Conservation (phyloP, 2,113 vertebrate genomes). For the Setophaga kirtlandii region DNA sequence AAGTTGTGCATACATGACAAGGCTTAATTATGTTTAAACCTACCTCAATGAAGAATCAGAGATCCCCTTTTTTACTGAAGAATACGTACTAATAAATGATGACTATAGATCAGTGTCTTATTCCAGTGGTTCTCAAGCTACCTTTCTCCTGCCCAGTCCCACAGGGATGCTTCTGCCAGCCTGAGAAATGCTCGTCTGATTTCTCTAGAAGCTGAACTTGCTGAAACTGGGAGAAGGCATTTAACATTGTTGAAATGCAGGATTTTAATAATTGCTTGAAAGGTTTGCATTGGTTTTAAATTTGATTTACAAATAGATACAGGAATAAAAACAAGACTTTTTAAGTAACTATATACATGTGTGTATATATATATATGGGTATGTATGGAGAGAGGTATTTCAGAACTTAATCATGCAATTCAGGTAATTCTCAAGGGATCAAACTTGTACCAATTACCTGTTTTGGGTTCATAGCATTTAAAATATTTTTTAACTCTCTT, state of each 20-base stretch:
- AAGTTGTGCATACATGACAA: background rate
- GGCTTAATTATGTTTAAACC: background rate
- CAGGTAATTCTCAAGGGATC: background rate
- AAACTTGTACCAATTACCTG: background rate
- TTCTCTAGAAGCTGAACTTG: background rate
- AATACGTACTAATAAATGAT: background rate
- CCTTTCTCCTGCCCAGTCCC: background rate
- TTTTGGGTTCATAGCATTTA: background rate
- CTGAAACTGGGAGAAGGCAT: background rate
- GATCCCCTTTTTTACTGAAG: background rate
- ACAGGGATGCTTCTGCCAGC: background rate
- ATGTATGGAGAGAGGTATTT: background rate
- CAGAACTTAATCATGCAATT: background rate
- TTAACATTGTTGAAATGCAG: background rate
- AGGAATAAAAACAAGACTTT: background rate
- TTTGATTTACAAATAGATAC: background rate
- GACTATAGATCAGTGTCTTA: background rate
- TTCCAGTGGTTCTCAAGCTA: background rate
- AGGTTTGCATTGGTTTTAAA: background rate
- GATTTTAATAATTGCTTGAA: background rate
- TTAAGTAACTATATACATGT: background rate
- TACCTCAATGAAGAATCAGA: background rate
- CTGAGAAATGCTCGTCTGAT: accelerated
- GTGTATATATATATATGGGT: no score
- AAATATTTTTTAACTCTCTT: constrained; percentile 7